These are phyloP conservation scores for Sminthurides bifidus DNA, from an alignment of 1,140 invertebrate genomes.

Conservation along the genomic window DNA sequence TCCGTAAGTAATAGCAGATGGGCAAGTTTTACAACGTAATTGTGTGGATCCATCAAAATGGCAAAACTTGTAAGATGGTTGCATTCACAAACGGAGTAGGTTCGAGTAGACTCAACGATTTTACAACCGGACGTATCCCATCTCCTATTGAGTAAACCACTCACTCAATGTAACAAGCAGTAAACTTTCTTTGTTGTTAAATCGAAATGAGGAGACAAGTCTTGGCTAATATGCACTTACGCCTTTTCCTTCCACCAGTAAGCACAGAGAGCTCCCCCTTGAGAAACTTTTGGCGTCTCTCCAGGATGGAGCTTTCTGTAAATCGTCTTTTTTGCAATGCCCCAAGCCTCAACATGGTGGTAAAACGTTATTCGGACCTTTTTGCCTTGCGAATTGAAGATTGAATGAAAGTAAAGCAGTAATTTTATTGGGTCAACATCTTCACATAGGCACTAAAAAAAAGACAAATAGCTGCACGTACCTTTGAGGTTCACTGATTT, in stretches of 20 bases:
- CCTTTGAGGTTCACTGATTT: no score
- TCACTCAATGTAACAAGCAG: background rate
- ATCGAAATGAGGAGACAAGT: background rate
- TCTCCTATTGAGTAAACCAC: slow-evolving; percentile 13
- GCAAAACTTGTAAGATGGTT: slow-evolving; percentile 53
- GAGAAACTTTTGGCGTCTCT: slow-evolving; percentile 18
- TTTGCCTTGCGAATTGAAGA: slow-evolving; percentile 8
- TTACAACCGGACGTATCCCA: slow-evolving; percentile 39
- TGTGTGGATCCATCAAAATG: slow-evolving; percentile 41
- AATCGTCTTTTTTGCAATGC: slow-evolving; percentile 3
- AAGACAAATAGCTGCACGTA: no score
- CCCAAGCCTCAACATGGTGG: slow-evolving; percentile 24
- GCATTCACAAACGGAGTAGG: slow-evolving; percentile 46
- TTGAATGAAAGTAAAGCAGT: no score
- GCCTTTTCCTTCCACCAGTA: slow-evolving; percentile 14
- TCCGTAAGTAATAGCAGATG: no score
- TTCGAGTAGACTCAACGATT: slow-evolving; percentile 38
- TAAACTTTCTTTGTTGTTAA: background rate
- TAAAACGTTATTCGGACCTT: slow-evolving; percentile 20
- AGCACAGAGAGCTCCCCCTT: slow-evolving; percentile 20
- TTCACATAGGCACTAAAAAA: no score
- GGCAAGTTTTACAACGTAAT: slow-evolving; percentile 29
- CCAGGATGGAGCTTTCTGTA: slow-evolving; percentile 15
- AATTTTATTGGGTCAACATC: no score
- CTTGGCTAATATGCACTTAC: background rate